These are phyloP conservation scores for Pipistrellus nathusii DNA, from an alignment of 2,797 vertebrate species.

Conservation along the genomic window DNA sequence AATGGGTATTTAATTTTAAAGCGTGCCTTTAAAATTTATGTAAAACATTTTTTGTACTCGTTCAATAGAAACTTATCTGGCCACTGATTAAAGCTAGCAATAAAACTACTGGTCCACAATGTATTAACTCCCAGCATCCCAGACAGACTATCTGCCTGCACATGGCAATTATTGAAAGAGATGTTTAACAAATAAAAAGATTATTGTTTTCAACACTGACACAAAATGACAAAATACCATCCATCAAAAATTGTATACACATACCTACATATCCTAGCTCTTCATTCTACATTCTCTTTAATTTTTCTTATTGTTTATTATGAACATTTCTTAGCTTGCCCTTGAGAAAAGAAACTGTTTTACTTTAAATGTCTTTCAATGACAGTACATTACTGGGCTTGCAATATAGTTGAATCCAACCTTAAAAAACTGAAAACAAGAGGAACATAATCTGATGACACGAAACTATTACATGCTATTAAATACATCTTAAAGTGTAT, in stretches of 20 bases:
- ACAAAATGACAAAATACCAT: conserved; percentile 64
- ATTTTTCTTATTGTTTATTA: conserved; percentile 47
- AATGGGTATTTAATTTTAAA: too few relatives aligned
- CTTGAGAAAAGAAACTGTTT: conserved; percentile 56
- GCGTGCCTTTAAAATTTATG: too few relatives aligned
- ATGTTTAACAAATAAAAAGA: conserved; percentile 18
- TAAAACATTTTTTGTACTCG: too few relatives aligned
- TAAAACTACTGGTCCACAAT: too few relatives aligned
- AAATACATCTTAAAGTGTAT: conserved; percentile 50
- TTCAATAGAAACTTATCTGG: too few relatives aligned
- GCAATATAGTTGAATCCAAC: not conserved
- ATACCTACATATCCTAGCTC: conserved; percentile 10
- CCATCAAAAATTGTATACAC: conserved; percentile 45
- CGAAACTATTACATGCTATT: conserved; percentile 57
- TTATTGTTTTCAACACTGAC: conserved; percentile 21
- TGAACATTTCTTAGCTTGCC: conserved; percentile 51
- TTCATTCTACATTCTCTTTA: conserved; percentile 58
- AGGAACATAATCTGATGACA: conserved; percentile 2
- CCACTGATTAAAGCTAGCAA: too few relatives aligned
- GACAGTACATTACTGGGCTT: not conserved
- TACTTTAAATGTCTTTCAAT: conserved; percentile 44
- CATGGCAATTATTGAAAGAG: conserved; percentile 9
- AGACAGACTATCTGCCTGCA: not conserved
- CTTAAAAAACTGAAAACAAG: conserved; percentile 56
- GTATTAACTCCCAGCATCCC: not conserved